Evolutionary conservation across 2,797 vertebrate genomes (phyloP).

Genomic region (Todus mexicanus): DNA sequence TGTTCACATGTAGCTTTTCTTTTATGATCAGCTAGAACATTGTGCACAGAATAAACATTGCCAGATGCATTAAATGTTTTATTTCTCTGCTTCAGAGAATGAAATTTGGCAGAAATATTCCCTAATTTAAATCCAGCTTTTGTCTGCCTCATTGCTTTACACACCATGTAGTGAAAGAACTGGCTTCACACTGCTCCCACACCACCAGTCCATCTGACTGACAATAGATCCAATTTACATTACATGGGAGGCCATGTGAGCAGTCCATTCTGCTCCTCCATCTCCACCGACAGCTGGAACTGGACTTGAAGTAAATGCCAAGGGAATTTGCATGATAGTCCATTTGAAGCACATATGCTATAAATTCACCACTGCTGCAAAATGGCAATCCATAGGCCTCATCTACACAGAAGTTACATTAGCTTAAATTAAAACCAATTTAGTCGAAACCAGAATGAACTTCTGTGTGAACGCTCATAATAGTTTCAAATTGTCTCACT

Average conservation of each 20-base stretch:
- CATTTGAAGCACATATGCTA: constrained; percentile 36
- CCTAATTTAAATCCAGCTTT: constrained; percentile 60
- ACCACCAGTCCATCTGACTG: constrained; percentile 63
- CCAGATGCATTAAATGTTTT: constrained; percentile 56
- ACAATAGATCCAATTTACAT: constrained; percentile 60
- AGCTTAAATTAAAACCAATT: constrained; percentile 49
- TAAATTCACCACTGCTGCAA: constrained; percentile 10
- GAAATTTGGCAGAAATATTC: constrained; percentile 65
- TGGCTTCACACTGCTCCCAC: constrained; percentile 61
- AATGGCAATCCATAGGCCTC: constrained; percentile 10
- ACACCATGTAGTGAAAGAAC: constrained; percentile 58
- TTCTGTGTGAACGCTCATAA: neutral
- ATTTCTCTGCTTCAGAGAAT: constrained; percentile 54
- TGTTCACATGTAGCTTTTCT: constrained; percentile 32
- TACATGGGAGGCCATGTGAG: constrained; percentile 38
- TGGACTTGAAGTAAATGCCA: constrained; percentile 29
- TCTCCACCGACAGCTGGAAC: constrained; percentile 45
- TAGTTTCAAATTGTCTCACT: neutral
- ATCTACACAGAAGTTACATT: neutral
- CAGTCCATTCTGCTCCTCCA: constrained; percentile 24
- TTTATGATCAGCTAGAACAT: constrained; percentile 44
- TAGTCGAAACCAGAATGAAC: constrained; percentile 23
- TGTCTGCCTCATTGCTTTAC: constrained; percentile 65
- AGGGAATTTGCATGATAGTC: constrained; percentile 43
- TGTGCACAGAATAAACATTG: constrained; percentile 50